These are phyloP conservation scores for Hystrix brachyura DNA, from an alignment of 2,113 vertebrate genomes.

Conservation along the genomic window DNA sequence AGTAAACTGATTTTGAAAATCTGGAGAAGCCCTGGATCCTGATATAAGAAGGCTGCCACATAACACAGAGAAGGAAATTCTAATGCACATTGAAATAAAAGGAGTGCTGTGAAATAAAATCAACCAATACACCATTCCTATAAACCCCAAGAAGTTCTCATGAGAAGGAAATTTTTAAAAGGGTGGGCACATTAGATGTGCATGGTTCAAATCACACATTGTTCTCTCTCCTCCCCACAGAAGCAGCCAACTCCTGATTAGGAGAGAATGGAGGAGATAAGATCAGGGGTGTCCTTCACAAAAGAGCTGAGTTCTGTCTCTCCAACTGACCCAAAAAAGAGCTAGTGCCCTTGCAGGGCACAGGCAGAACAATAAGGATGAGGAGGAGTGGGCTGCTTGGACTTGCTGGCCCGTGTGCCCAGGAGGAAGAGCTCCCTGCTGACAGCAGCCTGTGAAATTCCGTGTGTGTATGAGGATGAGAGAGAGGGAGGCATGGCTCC, in stretches of 20 bases:
- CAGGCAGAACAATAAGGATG: background rate
- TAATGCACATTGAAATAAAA: accelerated
- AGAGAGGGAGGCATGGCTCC: background rate
- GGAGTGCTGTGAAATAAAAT: background rate
- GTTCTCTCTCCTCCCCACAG: background rate
- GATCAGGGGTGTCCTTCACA: background rate
- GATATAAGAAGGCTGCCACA: background rate
- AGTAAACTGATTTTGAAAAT: background rate
- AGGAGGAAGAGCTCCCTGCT: accelerated
- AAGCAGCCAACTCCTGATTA: constrained; percentile 45
- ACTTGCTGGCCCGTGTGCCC: accelerated
- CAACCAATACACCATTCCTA: background rate
- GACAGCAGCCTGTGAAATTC: background rate
- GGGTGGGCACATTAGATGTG: accelerated
- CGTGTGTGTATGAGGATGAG: accelerated
- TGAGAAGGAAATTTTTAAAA: background rate
- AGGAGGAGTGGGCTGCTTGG: background rate
- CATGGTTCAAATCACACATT: constrained; percentile 8
- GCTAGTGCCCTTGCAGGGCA: accelerated
- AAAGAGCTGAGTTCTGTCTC: background rate
- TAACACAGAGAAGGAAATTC: background rate
- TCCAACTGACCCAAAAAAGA: background rate
- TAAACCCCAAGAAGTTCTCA: background rate
- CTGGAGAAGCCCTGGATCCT: background rate
- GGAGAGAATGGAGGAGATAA: constrained; percentile 40